phyloP scores from a whole-genome alignment of 2,888 invertebrate species.

The Philereme transversata region DNA sequence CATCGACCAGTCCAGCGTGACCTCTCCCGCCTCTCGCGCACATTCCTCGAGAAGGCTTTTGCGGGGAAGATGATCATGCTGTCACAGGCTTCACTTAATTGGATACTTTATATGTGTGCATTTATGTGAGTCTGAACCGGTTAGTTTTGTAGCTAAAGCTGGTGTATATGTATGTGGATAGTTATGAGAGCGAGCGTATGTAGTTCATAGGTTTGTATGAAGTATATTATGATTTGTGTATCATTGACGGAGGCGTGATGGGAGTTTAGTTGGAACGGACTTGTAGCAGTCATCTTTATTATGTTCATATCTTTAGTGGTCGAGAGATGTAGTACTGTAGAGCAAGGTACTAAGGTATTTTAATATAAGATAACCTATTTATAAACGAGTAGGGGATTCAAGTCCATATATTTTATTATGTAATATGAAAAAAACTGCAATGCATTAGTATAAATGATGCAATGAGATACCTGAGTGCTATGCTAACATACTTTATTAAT shows the following conservation, averaged over 20 bases:
- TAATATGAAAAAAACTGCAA: too few relatives aligned
- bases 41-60: conserved; percentile 49
- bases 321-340: conserved; percentile 40
- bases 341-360: conserved; percentile 14
- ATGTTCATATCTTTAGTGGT: conserved; percentile 53
- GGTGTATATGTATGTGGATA: conserved; percentile 65
- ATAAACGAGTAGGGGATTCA: too few relatives aligned
- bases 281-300: conserved; percentile 63
- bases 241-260: conserved; percentile 70
- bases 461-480: too few relatives aligned
- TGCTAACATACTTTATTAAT: not conserved
- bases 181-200: conserved; percentile 52
- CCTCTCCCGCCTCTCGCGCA: conserved; percentile 53
- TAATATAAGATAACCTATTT: too few relatives aligned
- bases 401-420: too few relatives aligned
- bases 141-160: conserved; percentile 66
- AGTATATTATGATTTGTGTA: conserved; percentile 78
- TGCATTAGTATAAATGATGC: too few relatives aligned
- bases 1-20: conserved; percentile 62
- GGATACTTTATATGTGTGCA: conserved; percentile 74
- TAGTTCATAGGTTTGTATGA: conserved; percentile 67
- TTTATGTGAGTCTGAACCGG: conserved; percentile 76
- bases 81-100: conserved; percentile 75
- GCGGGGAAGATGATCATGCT: conserved; percentile 64
- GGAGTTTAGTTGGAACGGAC: conserved; percentile 60